Conservation (phyloP, 2,113 vertebrate species). For the Pseudorasbora parva region DNA sequence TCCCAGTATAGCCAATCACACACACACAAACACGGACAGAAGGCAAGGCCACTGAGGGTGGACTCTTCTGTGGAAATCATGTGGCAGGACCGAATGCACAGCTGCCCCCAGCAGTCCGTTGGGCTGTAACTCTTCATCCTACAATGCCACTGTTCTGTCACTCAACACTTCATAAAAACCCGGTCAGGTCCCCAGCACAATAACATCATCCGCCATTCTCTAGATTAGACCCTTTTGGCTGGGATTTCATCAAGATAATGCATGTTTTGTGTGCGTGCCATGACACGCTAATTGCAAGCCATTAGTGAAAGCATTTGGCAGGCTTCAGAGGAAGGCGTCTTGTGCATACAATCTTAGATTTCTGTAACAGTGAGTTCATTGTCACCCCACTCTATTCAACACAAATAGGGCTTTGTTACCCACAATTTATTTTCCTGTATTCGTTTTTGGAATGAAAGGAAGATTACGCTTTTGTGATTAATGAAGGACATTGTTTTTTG, state of each 20-base stretch:
- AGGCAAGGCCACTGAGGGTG: not conserved
- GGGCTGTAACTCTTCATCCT: slow-evolving; percentile 28
- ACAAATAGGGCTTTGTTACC: not conserved
- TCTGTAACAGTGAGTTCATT: slow-evolving; percentile 30
- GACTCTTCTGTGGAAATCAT: slow-evolving; percentile 8
- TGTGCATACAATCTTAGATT: slow-evolving; percentile 34
- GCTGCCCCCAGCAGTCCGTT: not conserved
- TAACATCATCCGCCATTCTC: slow-evolving; percentile 49
- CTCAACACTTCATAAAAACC: slow-evolving; percentile 46
- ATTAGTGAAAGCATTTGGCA: slow-evolving; percentile 46
- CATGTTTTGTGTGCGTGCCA: slow-evolving; percentile 30
- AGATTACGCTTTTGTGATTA: slow-evolving; percentile 22
- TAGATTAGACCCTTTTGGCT: slow-evolving; percentile 15
- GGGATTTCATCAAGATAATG: slow-evolving; percentile 45
- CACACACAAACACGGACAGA: slow-evolving; percentile 10
- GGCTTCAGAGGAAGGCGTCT: slow-evolving; percentile 9
- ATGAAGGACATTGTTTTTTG: not conserved
- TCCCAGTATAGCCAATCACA: not conserved
- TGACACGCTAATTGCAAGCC: slow-evolving; percentile 52
- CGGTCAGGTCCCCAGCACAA: slow-evolving; percentile 12
- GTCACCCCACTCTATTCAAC: slow-evolving; percentile 28
- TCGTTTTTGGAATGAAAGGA: not conserved
- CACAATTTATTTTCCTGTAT: slow-evolving; percentile 2
- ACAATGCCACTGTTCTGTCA: not conserved
- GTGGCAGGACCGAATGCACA: not conserved